Conservation (phyloP, 2,113 vertebrate genomes). For the Nesoenas mayeri region DNA sequence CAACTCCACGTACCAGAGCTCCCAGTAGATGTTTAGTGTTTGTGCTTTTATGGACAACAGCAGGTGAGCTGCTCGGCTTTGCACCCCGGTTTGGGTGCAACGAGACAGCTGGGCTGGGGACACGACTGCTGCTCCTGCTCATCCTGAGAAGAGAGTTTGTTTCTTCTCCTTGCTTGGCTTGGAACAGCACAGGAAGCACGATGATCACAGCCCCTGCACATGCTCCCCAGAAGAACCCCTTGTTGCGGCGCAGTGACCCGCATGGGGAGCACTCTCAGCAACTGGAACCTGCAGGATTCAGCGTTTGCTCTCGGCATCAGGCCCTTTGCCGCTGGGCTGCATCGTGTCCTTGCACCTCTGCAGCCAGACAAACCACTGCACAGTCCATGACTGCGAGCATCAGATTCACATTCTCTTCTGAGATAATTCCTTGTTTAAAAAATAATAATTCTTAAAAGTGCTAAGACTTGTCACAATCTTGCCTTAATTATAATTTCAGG, state of each 20-base stretch:
- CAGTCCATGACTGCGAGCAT: not conserved
- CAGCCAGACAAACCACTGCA: not conserved
- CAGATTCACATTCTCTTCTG: not conserved
- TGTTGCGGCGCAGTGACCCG: not conserved
- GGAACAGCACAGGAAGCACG: not conserved
- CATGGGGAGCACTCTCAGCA: not conserved
- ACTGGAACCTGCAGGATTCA: not conserved
- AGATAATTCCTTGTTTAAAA: not conserved
- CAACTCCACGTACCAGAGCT: not conserved
- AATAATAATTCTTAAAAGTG: not conserved
- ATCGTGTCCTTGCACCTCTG: not conserved
- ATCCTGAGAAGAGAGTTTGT: not conserved
- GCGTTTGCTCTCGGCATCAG: not conserved
- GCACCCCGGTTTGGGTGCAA: rapidly evolving
- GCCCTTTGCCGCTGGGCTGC: not conserved
- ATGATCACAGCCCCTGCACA: not conserved
- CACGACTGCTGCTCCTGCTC: not conserved
- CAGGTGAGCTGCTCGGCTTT: not conserved
- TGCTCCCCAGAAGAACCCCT: not conserved
- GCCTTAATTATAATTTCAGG: not conserved
- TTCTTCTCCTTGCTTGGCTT: not conserved
- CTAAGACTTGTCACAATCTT: not conserved
- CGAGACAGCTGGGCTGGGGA: not conserved
- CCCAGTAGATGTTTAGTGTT: not conserved
- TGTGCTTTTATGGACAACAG: not conserved